phyloP scores from a whole-genome alignment of 1,140 invertebrate species.

The Atta cephalotes region DNA sequence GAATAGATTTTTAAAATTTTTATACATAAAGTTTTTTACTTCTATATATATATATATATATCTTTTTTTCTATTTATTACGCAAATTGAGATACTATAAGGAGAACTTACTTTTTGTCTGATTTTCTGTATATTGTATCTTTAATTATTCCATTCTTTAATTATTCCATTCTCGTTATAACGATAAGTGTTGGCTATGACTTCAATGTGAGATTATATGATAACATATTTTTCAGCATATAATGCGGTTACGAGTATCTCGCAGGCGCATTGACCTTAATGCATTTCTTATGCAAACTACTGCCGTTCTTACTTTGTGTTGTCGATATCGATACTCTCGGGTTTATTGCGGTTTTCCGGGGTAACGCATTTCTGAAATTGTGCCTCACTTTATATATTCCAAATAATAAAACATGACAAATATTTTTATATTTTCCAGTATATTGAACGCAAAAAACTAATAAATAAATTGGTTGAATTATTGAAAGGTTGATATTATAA shows the following conservation, averaged over 20 bases:
- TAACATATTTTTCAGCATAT: slow-evolving; percentile 42
- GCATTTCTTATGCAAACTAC: slow-evolving; percentile 61
- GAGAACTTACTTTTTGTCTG: background rate
- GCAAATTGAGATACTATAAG: background rate
- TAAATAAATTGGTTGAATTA: slow-evolving; percentile 2
- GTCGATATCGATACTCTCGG: slow-evolving; percentile 49
- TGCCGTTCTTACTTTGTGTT: slow-evolving; percentile 37
- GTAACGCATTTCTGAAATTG: background rate
- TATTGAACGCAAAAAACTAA: background rate
- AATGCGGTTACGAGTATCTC: slow-evolving; percentile 38
- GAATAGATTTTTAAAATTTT: background rate
- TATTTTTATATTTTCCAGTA: background rate
- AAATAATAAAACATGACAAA: slow-evolving; percentile 14
- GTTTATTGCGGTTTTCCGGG: slow-evolving; percentile 38
- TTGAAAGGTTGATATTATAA: background rate
- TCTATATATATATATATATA: no score
- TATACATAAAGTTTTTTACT: background rate
- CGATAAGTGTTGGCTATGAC: background rate
- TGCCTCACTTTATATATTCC: background rate
- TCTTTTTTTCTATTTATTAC: background rate
- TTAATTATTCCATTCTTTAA: slow-evolving; percentile 36
- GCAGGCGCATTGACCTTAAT: slow-evolving; percentile 59
- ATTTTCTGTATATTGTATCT: slow-evolving; percentile 1
- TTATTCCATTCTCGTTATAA: background rate
- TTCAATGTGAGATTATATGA: slow-evolving; percentile 23